phyloP scores from a whole-genome alignment of 2,888 invertebrate genomes.

The Caenorhabditis imperialis region DNA sequence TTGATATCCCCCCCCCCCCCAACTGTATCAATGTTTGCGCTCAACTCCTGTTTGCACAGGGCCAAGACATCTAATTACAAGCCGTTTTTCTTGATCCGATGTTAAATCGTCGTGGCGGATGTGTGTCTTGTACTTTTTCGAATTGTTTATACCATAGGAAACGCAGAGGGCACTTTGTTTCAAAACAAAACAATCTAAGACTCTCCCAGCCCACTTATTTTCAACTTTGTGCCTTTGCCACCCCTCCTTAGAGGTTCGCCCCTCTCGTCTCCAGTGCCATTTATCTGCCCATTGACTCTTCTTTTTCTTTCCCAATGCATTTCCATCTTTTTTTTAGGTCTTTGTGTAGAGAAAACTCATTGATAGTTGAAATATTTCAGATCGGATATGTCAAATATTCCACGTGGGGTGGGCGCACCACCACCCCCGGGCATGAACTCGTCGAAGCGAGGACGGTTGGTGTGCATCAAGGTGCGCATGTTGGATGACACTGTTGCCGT shows the following conservation, averaged over 20 bases:
- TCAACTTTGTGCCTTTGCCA: constrained; percentile 10
- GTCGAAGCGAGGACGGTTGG: constrained; percentile 76
- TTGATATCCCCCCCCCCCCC: too few species aligned
- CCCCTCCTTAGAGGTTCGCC: constrained; percentile 37
- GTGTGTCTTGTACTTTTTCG: too few species aligned
- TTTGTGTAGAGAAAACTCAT: too few species aligned
- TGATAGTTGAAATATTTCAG: too few species aligned
- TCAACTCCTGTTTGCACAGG: too few species aligned
- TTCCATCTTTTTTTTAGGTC: constrained; percentile 7
- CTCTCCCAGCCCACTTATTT: constrained; percentile 11
- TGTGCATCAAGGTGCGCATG: constrained; percentile 78
- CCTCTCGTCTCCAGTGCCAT: constrained; percentile 19
- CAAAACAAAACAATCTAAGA: too few species aligned
- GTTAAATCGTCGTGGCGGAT: too few species aligned
- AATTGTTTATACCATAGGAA: too few species aligned
- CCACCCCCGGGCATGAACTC: constrained; percentile 78
- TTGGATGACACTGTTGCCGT: constrained; percentile 78
- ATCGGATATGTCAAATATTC: constrained; percentile 71
- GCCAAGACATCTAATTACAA: too few species aligned
- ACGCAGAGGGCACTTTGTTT: too few species aligned
- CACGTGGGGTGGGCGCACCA: constrained; percentile 77
- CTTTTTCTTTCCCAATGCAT: constrained; percentile 36
- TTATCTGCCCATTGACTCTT: constrained; percentile 33
- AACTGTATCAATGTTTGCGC: too few species aligned
- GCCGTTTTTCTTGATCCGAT: too few species aligned